Conservation (phyloP, 2,113 vertebrate species). For the Pachycephala philippinensis region DNA sequence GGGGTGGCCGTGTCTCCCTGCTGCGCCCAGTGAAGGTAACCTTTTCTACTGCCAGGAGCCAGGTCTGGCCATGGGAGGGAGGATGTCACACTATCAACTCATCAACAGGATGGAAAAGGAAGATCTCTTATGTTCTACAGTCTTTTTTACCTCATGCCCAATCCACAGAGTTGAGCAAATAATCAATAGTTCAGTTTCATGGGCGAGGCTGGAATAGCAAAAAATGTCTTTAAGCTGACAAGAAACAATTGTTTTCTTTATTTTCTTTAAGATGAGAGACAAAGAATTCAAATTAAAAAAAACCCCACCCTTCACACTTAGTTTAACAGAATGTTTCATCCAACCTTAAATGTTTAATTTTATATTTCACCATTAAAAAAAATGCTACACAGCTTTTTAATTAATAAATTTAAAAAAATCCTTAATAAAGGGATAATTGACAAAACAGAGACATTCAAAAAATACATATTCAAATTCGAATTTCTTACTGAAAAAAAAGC, state of each 20-base stretch:
- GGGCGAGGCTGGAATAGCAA: neutral
- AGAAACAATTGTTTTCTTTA: neutral
- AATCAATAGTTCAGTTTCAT: neutral
- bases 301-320: neutral
- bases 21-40: neutral
- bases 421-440: neutral
- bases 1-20: neutral
- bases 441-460: neutral
- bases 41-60: neutral
- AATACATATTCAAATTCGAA: neutral
- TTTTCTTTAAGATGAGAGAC: neutral
- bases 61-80: neutral
- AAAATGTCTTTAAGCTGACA: neutral
- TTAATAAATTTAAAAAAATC: neutral
- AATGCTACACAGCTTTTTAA: neutral
- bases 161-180: neutral
- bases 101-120: neutral
- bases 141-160: neutral
- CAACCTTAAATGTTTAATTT: neutral
- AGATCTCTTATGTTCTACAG: neutral
- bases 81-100: neutral
- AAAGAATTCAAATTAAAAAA: neutral
- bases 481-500: neutral
- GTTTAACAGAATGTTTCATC: neutral
- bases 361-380: neutral